Percentiles rank a stretch among this genome's conserved stretches.
Conservation (phyloP, 2,797 vertebrate species). For the Gymnopithys bicolor region DNA sequence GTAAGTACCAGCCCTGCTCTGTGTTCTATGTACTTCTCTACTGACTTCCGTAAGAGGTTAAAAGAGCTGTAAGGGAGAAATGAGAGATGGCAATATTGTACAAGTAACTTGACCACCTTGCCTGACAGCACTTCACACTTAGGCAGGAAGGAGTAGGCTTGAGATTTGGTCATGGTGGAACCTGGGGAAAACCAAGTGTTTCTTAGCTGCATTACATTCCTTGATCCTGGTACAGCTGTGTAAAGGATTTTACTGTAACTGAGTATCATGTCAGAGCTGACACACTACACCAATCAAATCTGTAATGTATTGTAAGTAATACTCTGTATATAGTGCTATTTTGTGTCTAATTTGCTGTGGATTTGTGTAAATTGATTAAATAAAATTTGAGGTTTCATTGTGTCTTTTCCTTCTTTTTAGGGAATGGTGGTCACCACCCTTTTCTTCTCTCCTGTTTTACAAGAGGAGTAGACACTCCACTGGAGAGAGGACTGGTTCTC, state of each 20-base stretch:
- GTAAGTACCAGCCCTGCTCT: not conserved
- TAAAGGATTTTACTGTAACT: slow-evolving; percentile 16
- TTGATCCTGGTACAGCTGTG: not conserved
- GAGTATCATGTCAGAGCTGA: slow-evolving; percentile 38
- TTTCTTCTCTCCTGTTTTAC: not conserved
- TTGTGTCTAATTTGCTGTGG: slow-evolving; percentile 71
- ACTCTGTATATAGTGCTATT: slow-evolving; percentile 74
- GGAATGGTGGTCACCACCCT: not conserved
- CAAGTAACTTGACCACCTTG: not conserved
- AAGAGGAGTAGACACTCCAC: not conserved
- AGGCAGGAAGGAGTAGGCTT: not conserved
- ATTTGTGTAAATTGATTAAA: slow-evolving; percentile 73
- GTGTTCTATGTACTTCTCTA: not conserved
- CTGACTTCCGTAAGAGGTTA: not conserved
- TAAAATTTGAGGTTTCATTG: slow-evolving; percentile 68
- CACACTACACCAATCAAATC: slow-evolving; percentile 38
- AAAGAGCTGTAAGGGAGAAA: not conserved
- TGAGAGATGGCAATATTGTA: accelerated
- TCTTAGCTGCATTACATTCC: slow-evolving; percentile 10
- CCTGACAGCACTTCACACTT: not conserved
- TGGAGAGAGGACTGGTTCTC: not conserved
- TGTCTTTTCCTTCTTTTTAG: not conserved
- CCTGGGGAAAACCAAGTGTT: not conserved
- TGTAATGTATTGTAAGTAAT: slow-evolving; percentile 76
- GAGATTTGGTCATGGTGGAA: not conserved